Evolutionary conservation across 2,797 vertebrate genomes (phyloP).

Genomic region (Phataginus tetradactyla): DNA sequence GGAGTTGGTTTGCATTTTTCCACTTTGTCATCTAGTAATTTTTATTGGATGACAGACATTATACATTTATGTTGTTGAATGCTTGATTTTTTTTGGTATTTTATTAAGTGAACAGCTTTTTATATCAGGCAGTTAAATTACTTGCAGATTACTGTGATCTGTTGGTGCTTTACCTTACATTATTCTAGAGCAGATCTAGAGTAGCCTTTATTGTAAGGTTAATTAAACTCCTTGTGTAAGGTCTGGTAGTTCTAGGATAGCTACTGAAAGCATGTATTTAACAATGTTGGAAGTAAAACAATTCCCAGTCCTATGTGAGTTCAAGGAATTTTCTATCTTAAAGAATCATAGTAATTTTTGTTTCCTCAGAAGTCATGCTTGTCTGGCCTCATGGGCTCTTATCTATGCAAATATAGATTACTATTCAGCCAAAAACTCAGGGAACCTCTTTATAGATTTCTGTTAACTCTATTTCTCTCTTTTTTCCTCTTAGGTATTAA

Average conservation of each 20-base stretch:
- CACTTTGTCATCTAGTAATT: neutral
- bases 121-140: neutral
- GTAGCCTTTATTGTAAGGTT: neutral
- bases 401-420: neutral
- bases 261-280: neutral
- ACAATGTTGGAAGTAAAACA: neutral
- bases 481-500: neutral
- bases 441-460: neutral
- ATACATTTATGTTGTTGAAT: neutral
- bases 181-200: neutral
- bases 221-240: neutral
- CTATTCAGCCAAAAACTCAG: neutral
- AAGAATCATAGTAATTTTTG: neutral
- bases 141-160: neutral
- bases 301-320: neutral
- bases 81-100: neutral
- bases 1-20: neutral
- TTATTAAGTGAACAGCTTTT: neutral
- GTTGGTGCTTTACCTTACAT: neutral
- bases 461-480: neutral
- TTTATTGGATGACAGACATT: neutral
- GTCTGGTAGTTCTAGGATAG: neutral
- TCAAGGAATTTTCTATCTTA: neutral
- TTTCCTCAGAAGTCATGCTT: neutral
- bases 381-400: neutral